Evolutionary conservation across 2,797 vertebrate species (phyloP).

Genomic region (Gambusia yucatana): DNA sequence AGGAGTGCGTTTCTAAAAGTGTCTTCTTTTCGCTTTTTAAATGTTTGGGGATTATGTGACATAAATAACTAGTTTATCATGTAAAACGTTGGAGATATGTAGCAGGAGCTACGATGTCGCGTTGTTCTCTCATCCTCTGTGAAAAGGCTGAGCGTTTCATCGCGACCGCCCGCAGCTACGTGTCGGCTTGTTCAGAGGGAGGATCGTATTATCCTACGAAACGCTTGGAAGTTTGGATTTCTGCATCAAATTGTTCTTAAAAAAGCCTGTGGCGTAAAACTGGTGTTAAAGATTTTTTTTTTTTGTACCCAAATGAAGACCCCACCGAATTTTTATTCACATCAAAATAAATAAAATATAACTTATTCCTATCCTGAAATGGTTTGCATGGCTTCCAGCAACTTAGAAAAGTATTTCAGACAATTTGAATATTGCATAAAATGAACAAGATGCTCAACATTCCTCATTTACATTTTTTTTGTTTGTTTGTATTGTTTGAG

Average conservation of each 20-base stretch:
- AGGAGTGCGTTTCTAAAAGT: not conserved
- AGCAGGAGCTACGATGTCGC: not conserved
- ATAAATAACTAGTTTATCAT: not conserved
- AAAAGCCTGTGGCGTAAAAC: not conserved
- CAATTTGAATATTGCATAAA: too few species aligned
- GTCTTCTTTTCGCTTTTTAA: not conserved
- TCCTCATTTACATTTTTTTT: too few species aligned
- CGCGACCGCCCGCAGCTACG: not conserved
- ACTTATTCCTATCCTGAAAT: not conserved
- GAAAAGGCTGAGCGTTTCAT: not conserved
- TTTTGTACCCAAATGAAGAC: not conserved
- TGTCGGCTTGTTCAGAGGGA: not conserved
- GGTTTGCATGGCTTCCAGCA: not conserved
- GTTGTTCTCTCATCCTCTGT: not conserved
- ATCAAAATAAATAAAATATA: not conserved
- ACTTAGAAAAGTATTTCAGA: not conserved
- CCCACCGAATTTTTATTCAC: not conserved
- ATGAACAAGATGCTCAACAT: too few species aligned
- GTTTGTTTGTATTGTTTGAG: too few species aligned
- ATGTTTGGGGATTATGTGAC: not conserved
- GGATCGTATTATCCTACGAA: not conserved
- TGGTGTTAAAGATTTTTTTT: not conserved
- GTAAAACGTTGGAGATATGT: not conserved
- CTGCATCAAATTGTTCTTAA: not conserved
- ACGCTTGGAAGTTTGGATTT: conserved; percentile 3